phyloP scores from a whole-genome alignment of 2,113 vertebrate species.

The Polypterus senegalus region DNA sequence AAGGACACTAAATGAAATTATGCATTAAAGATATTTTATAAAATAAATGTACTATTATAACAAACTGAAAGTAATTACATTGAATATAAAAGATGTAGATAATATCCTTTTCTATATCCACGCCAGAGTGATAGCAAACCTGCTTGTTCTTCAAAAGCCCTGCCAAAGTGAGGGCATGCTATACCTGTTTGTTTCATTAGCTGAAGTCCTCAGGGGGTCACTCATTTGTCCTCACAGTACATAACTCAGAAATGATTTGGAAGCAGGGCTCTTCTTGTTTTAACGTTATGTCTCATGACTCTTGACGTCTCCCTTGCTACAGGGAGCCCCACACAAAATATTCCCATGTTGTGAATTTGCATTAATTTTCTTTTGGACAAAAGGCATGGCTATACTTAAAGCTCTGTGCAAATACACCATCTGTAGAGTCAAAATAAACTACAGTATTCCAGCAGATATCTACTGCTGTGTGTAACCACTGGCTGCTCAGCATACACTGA shows the following conservation, averaged over 20 bases:
- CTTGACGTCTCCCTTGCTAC: slow-evolving; percentile 17
- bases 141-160: too few relatives aligned
- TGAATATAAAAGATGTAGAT: too few relatives aligned
- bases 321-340: slow-evolving; percentile 23
- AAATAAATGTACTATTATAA: too few relatives aligned
- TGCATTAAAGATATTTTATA: too few relatives aligned
- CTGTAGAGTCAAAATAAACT: slow-evolving; percentile 11
- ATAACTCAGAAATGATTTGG: slow-evolving; percentile 29
- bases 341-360: slow-evolving; percentile 25
- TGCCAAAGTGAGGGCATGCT: slow-evolving; percentile 19
- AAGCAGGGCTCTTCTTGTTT: slow-evolving; percentile 31
- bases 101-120: too few relatives aligned
- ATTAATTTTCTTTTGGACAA: slow-evolving; percentile 22
- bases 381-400: slow-evolving; percentile 19
- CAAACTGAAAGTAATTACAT: too few relatives aligned
- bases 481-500: too few relatives aligned
- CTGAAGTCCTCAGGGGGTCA: slow-evolving; percentile 23
- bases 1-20: too few relatives aligned
- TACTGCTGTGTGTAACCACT: too few relatives aligned
- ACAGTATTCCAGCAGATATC: too few relatives aligned
- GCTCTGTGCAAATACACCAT: slow-evolving; percentile 17
- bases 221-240: slow-evolving; percentile 21
- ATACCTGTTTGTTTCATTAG: slow-evolving; percentile 44
- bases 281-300: slow-evolving; percentile 24
- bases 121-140: too few relatives aligned